Base-by-base conservation (phyloP, 2,888 invertebrate species). In the Monochamus alternatus region DNA sequence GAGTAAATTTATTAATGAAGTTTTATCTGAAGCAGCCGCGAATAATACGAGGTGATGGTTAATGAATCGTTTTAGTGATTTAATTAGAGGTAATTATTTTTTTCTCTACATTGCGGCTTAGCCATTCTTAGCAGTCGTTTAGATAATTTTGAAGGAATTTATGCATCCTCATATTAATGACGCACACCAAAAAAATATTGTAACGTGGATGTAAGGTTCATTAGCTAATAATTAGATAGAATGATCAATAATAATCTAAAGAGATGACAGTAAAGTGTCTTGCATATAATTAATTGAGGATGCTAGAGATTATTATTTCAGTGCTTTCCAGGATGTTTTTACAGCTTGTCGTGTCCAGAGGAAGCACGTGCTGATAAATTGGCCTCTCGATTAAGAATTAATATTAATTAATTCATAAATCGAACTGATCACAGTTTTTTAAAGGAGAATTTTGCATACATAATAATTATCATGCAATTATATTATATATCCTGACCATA, bases 361-460 rank as follows among this genome's bases (percentile, higher is more conserved):
- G 76, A 76, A 76, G 76, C 76, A 76, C 76, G 76, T 76, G 75
- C 78, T 79, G 68, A 76, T 78, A 76, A 76, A 76, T 76, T 67
- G 32, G 60, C 59, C 69, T 73, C 60, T 68, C 52, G 63, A 68
- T 68, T 44, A 60, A 69, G 72, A 73, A 59, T 75, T 63, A 52
- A 52, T 73, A 69, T 47, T 73, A 76, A 73, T 73, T 76, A 76
- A 73, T 73, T 65, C 73, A 63, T 38, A 47, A 32, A 63, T 63
- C 59, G 55, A 51, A 12, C 52, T 72, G 73, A 60, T 73, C 65
- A 63, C 31, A 30, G 52, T 60, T 59, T 59, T 68, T 65, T 67
- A 55, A 14, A 63, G 38, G 59, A 31, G 9, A 73, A 55, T 69
- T 70, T 64, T 52, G 74, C 58, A 55, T 75, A 66, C 38, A 44